Evolutionary conservation across 2,888 invertebrate species (phyloP).

Genomic region (Chouioia cunea): DNA sequence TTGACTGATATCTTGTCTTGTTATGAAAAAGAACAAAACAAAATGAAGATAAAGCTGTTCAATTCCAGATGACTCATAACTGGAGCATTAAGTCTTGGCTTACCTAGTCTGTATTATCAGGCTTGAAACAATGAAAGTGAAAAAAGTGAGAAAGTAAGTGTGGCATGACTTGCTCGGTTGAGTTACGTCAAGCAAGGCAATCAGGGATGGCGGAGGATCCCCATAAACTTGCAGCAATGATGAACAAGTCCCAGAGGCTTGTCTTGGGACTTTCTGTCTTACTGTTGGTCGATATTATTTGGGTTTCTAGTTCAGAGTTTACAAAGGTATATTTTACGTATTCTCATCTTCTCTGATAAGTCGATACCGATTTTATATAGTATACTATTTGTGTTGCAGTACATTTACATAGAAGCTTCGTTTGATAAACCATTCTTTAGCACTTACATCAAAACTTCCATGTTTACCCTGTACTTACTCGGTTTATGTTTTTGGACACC

Average conservation of each 20-base stretch:
- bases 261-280: conserved; percentile 88
- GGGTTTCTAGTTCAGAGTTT: conserved; percentile 95
- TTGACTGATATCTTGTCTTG: no score
- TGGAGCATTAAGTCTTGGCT: not conserved
- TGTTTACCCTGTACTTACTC: conserved; percentile 92
- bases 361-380: not conserved
- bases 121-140: conserved; percentile 48
- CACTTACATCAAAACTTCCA: conserved; percentile 94
- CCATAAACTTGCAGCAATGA: conserved; percentile 67
- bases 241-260: conserved; percentile 79
- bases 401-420: conserved; percentile 85
- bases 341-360: no score
- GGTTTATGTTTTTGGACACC: conserved; percentile 91
- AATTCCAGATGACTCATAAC: conserved; percentile 30
- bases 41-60: no score
- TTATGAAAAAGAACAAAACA: no score
- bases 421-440: conserved; percentile 96
- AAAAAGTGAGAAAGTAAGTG: conserved; percentile 44
- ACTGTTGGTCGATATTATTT: conserved; percentile 91
- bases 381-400: conserved; percentile 71
- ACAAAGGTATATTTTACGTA: conserved; percentile 79
- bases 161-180: conserved; percentile 65
- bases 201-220: conserved; percentile 67
- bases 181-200: conserved; percentile 64
- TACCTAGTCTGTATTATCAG: conserved; percentile 39